phyloP scores from a whole-genome alignment of 2,888 invertebrate genomes.

The Lochmaea crataegi region DNA sequence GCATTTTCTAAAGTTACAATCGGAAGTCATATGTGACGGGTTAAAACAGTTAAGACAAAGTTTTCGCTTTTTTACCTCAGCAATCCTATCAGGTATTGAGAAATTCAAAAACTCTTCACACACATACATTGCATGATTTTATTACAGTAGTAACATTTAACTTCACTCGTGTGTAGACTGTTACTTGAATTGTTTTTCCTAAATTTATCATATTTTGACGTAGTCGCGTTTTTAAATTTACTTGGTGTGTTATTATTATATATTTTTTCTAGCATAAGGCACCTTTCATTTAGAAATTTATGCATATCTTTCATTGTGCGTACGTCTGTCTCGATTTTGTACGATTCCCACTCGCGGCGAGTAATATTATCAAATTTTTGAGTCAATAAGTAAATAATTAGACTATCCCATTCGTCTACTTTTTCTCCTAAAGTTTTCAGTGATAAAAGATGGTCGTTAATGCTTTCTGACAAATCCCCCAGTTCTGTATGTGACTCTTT shows the following conservation, averaged over 20 bases:
- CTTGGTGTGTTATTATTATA: constrained; percentile 5
- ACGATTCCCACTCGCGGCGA: constrained; percentile 32
- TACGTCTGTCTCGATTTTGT: constrained; percentile 18
- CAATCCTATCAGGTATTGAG: constrained; percentile 22
- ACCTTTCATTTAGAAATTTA: constrained; percentile 28
- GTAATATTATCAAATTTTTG: constrained; percentile 39
- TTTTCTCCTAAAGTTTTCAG: constrained; percentile 25
- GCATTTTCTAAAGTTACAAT: too few relatives aligned
- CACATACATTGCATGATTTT: constrained; percentile 16
- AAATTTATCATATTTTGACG: not conserved
- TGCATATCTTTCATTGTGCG: constrained; percentile 32
- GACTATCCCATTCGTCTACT: constrained; percentile 27
- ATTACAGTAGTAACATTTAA: constrained; percentile 28
- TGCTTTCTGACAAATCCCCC: constrained; percentile 18
- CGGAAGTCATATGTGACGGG: constrained; percentile 15
- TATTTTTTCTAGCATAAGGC: constrained; percentile 32
- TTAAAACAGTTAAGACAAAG: constrained; percentile 32
- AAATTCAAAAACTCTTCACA: constrained; percentile 31
- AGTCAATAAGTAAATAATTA: constrained; percentile 34
- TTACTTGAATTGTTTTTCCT: constrained; percentile 8
- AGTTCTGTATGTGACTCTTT: constrained; percentile 21
- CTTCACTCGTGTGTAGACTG: not conserved
- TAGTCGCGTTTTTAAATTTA: constrained; percentile 12
- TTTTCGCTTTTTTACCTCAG: constrained; percentile 27
- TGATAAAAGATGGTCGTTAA: constrained; percentile 21